These are phyloP conservation scores for Drosophila niveifrons DNA, from an alignment of 2,888 invertebrate genomes.

Conservation along the genomic window DNA sequence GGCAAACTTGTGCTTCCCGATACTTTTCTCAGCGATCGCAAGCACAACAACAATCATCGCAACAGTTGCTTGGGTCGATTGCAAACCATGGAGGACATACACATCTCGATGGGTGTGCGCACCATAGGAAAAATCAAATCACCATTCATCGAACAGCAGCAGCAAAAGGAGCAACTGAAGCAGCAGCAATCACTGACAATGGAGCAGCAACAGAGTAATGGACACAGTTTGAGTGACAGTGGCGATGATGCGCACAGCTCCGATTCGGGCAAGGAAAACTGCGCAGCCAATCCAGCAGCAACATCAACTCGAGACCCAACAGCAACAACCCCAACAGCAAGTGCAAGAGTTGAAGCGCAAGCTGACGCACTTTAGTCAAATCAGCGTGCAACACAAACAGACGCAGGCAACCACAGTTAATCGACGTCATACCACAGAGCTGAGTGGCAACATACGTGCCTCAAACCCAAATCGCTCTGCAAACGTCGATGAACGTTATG, in stretches of 20 bases:
- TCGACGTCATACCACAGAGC: constrained; percentile 64
- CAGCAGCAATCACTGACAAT: constrained; percentile 60
- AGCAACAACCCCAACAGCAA: constrained; percentile 41
- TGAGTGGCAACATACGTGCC: constrained; percentile 39
- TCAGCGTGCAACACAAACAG: constrained; percentile 44
- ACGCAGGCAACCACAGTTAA: constrained; percentile 27
- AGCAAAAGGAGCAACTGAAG: constrained; percentile 52
- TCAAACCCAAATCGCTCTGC: constrained; percentile 13
- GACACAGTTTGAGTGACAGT: constrained; percentile 45
- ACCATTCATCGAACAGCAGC: constrained; percentile 83
- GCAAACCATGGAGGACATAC: constrained; percentile 57
- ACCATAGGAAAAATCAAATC: constrained; percentile 85
- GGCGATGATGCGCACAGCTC: constrained; percentile 67
- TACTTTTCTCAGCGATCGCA: constrained; percentile 79
- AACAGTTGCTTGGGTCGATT: constrained; percentile 45
- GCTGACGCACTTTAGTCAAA: constrained; percentile 58
- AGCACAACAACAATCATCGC: constrained; percentile 58
- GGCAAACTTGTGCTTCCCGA: constrained; percentile 83
- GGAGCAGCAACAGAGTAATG: constrained; percentile 43
- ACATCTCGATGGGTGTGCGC: constrained; percentile 60
- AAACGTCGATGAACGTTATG: constrained; percentile 73
- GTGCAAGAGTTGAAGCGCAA: constrained; percentile 77
- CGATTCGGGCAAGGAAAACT: constrained; percentile 84
- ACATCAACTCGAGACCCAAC: constrained; percentile 25
- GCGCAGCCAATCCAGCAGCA: constrained; percentile 56